Evolutionary conservation across 2,888 invertebrate genomes (phyloP).

Genomic region (Zygaena filipendulae): DNA sequence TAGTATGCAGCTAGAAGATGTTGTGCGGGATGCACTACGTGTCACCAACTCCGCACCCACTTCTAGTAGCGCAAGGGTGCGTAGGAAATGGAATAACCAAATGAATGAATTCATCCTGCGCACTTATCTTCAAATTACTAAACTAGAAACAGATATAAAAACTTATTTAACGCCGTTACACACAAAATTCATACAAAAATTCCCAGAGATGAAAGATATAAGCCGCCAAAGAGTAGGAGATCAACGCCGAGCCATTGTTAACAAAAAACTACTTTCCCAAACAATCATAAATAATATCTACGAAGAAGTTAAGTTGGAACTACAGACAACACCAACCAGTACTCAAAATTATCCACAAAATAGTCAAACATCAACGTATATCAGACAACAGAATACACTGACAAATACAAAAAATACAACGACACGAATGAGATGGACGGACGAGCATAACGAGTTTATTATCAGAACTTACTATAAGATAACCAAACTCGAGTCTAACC

Average conservation of each 20-base stretch:
- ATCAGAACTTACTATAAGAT: conserved; percentile 9
- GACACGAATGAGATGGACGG: conserved; percentile 8
- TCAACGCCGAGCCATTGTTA: conserved; percentile 11
- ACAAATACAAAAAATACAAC: not conserved
- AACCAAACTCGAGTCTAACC: conserved; percentile 9
- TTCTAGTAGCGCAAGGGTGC: not conserved
- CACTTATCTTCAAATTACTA: conserved; percentile 7
- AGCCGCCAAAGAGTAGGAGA: conserved; percentile 13
- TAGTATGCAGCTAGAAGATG: conserved; percentile 5
- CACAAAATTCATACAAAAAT: conserved; percentile 8
- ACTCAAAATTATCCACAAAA: not conserved
- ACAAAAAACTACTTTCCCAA: conserved; percentile 10
- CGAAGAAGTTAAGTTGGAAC: conserved; percentile 5
- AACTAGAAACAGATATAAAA: conserved; percentile 7
- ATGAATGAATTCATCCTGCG: conserved; percentile 14
- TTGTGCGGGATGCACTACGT: conserved; percentile 6
- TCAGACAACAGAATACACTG: not conserved
- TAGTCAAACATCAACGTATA: not conserved
- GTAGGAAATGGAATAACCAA: conserved; percentile 9
- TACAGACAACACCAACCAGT: not conserved
- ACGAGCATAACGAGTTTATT: conserved; percentile 10
- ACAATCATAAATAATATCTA: conserved; percentile 7
- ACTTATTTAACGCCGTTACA: conserved; percentile 8
- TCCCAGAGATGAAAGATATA: conserved; percentile 8
- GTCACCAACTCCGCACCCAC: conserved; percentile 2